phyloP scores from a whole-genome alignment of 2,797 vertebrate species.

The Otus scops region DNA sequence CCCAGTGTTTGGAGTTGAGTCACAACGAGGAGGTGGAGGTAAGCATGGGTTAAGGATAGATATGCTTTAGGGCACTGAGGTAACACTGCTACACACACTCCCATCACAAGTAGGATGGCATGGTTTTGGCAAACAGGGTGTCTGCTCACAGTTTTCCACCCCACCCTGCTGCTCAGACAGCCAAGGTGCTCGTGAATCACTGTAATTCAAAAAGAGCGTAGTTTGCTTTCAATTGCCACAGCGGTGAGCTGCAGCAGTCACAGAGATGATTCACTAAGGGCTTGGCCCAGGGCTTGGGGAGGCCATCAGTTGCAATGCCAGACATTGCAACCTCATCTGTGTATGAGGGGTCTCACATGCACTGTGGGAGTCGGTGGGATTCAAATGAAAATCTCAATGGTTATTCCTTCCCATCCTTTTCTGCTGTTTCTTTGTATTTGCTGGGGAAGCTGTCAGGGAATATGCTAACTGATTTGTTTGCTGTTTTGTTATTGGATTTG shows the following conservation, averaged over 20 bases:
- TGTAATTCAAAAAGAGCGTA: not conserved
- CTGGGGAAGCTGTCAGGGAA: not conserved
- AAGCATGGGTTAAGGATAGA: not conserved
- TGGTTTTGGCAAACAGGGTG: not conserved
- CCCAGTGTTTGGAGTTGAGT: not conserved
- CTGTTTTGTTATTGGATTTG: not conserved
- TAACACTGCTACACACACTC: not conserved
- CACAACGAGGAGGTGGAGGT: not conserved
- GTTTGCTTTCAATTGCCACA: not conserved
- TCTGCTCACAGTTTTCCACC: not conserved
- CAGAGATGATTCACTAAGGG: slow-evolving; percentile 27
- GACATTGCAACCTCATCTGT: not conserved
- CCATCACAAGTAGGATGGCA: not conserved
- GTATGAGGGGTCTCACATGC: not conserved
- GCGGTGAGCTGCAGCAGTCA: not conserved
- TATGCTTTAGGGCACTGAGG: not conserved
- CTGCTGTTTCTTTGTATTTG: not conserved
- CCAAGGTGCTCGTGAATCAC: slow-evolving; percentile 15
- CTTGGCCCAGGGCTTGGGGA: slow-evolving; percentile 4
- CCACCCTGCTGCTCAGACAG: slow-evolving; percentile 24
- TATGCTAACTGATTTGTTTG: not conserved
- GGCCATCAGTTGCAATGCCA: not conserved
- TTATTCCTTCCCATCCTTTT: not conserved
- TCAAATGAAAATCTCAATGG: not conserved
- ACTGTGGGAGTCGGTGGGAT: not conserved